Percentiles rank a stretch among this genome's conserved stretches.
These are phyloP conservation scores for Scyliorhinus canicula DNA, from an alignment of 2,797 vertebrate species.

Conservation along the genomic window DNA sequence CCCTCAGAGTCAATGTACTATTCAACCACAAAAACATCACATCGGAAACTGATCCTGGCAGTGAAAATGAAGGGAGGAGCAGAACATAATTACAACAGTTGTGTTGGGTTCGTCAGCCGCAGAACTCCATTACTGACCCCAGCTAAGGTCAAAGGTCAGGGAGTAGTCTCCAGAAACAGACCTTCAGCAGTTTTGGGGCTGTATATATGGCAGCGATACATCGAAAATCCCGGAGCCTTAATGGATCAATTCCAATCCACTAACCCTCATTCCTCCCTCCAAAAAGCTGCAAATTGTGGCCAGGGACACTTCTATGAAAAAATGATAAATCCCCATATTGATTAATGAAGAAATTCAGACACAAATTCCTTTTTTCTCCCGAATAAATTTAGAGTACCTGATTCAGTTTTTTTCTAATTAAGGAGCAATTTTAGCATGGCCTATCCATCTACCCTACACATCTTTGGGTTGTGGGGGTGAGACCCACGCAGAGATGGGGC, in stretches of 20 bases:
- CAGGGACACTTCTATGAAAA: neutral
- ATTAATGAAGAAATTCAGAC: neutral
- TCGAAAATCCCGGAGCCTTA: neutral
- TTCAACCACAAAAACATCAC: neutral
- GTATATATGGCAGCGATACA: neutral
- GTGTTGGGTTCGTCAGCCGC: neutral
- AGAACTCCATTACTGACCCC: neutral
- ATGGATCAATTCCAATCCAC: neutral
- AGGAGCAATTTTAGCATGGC: no score
- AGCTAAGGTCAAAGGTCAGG: neutral
- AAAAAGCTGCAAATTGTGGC: neutral
- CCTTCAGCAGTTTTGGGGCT: neutral
- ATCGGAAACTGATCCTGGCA: neutral
- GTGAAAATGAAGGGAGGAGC: neutral
- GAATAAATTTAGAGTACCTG: no score
- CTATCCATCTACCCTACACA: no score
- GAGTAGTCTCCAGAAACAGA: neutral
- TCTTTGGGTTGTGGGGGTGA: no score
- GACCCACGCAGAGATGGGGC: no score
- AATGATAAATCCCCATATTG: neutral
- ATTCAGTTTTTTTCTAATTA: no score
- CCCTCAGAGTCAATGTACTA: neutral
- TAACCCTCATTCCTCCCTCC: neutral
- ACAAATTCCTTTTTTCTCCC: no score
- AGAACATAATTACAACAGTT: neutral